These are phyloP conservation scores for Diaphora mendica DNA, from an alignment of 2,888 invertebrate species.

Conservation along the genomic window DNA sequence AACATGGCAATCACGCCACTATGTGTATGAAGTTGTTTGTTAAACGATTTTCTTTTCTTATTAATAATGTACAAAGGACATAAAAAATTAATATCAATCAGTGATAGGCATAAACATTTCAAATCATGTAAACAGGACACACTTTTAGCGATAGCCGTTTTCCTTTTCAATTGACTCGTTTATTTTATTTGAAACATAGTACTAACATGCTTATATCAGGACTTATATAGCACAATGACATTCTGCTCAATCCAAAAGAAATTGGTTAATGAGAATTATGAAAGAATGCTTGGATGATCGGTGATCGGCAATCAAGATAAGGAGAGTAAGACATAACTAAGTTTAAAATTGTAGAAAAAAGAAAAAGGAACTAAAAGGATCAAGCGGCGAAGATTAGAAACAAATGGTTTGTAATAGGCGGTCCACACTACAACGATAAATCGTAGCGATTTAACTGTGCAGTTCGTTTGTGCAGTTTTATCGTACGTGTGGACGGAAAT, in stretches of 20 bases:
- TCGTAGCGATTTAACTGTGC: no score
- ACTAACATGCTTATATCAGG: neutral
- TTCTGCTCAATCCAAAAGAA: neutral
- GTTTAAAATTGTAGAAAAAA: neutral
- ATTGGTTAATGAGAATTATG: neutral
- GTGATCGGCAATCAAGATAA: neutral
- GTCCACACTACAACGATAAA: no score
- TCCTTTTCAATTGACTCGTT: conserved; percentile 2
- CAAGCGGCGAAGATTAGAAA: neutral
- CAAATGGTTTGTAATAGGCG: neutral
- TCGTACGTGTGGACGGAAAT: no score
- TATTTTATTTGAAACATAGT: neutral
- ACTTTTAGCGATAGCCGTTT: neutral
- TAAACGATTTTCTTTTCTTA: neutral
- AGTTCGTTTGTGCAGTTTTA: no score
- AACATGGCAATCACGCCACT: neutral
- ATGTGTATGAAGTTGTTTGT: neutral
- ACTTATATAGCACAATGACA: neutral
- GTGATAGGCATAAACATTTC: neutral
- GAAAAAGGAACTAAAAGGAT: neutral
- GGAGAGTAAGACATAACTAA: neutral
- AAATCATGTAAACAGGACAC: conserved; percentile 6
- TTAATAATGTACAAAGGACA: neutral
- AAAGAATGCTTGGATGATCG: neutral
- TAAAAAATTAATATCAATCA: neutral